phyloP scores from a whole-genome alignment of 2,797 vertebrate genomes.

The Tragelaphus eurycerus region DNA sequence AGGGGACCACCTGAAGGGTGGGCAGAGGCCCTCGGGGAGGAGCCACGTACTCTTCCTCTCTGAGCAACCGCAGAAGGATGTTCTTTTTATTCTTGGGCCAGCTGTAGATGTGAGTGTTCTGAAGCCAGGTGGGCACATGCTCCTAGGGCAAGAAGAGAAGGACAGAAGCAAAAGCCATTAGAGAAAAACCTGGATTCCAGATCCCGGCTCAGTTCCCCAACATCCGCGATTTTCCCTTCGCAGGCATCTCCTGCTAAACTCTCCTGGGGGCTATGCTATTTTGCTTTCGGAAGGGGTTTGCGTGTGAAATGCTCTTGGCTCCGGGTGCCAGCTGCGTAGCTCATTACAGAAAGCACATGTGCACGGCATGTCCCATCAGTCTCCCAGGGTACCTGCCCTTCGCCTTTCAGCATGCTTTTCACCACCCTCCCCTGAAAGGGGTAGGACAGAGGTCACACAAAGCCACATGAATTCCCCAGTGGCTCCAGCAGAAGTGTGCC shows the following conservation, averaged over 20 bases:
- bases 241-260: neutral
- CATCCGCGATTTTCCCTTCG: neutral
- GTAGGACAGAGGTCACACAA: slow-evolving; percentile 54
- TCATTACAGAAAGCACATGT: slow-evolving; percentile 75
- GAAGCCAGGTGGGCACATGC: slow-evolving; percentile 94
- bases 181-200: slow-evolving; percentile 61
- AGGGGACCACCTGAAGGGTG: slow-evolving; percentile 89
- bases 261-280: slow-evolving; percentile 31
- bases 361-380: slow-evolving; percentile 39
- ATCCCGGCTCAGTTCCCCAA: neutral
- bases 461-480: slow-evolving; percentile 51
- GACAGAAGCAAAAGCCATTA: neutral
- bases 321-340: slow-evolving; percentile 49
- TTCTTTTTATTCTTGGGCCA: slow-evolving; percentile 93
- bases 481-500: slow-evolving; percentile 31
- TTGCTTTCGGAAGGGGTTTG: slow-evolving; percentile 36
- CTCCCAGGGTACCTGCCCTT: slow-evolving; percentile 63
- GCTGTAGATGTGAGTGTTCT: slow-evolving; percentile 92
- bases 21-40: slow-evolving; percentile 89
- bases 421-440: slow-evolving; percentile 62
- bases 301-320: slow-evolving; percentile 30
- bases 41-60: slow-evolving; percentile 93
- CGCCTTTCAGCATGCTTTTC: slow-evolving; percentile 61
- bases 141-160: slow-evolving; percentile 80
- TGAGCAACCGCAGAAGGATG: slow-evolving; percentile 91